Conservation (phyloP, 2,113 vertebrate species). For the Rissa tridactyla region DNA sequence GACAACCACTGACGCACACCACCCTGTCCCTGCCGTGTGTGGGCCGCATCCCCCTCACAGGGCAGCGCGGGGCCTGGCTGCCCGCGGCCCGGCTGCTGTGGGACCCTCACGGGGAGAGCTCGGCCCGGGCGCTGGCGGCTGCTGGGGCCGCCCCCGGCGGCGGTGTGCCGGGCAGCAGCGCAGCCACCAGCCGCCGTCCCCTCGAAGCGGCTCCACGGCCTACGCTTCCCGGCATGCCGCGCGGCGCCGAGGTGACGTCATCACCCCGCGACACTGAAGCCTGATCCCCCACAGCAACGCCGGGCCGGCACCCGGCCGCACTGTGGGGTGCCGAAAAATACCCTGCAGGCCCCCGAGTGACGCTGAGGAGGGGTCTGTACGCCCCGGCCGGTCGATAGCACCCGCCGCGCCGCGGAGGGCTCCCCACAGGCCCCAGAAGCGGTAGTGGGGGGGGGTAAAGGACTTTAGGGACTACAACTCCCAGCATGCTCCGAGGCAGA, state of each 20-base stretch:
- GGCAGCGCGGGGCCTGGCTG: not conserved
- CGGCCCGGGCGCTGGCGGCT: not conserved
- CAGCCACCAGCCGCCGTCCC: no score
- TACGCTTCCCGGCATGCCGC: not conserved
- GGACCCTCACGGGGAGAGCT: fast-evolving
- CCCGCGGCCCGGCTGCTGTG: not conserved
- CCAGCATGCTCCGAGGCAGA: not conserved
- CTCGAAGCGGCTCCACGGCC: not conserved
- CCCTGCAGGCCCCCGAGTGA: not conserved
- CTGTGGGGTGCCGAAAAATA: not conserved
- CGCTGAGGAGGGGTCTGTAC: fast-evolving
- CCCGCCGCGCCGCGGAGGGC: no score
- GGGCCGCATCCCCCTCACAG: not conserved
- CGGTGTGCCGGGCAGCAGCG: no score
- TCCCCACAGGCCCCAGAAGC: not conserved
- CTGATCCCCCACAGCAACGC: not conserved
- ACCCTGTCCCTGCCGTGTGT: no score
- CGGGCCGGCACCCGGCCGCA: no score
- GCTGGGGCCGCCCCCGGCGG: no score
- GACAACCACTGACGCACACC: no score
- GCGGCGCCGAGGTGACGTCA: not conserved
- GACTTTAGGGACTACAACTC: not conserved
- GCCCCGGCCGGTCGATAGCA: no score
- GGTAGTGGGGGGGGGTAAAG: not conserved
- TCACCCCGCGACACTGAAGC: fast-evolving